Evolutionary conservation across 2,888 invertebrate genomes (phyloP).

Genomic region (Diloba caeruleocephala): DNA sequence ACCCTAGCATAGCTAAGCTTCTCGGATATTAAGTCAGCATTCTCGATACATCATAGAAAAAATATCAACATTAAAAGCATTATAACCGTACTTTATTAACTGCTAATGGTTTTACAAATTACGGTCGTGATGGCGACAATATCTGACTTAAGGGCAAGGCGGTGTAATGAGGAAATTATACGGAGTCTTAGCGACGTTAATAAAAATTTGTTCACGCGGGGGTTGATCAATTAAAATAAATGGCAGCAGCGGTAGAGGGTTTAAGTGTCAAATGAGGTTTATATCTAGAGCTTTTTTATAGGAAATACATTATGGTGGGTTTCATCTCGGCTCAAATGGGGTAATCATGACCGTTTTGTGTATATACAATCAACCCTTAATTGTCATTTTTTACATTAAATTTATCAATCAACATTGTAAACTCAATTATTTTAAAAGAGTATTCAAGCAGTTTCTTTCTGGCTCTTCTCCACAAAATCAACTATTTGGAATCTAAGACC

Average conservation of each 20-base stretch:
- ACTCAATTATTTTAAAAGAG: too few species aligned
- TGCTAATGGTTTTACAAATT: slow-evolving; percentile 72
- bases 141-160: slow-evolving; percentile 71
- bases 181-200: slow-evolving; percentile 83
- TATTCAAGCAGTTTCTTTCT: too few species aligned
- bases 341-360: too few species aligned
- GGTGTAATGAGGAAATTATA: slow-evolving; percentile 85
- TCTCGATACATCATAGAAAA: slow-evolving; percentile 21
- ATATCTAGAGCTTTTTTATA: slow-evolving; percentile 5
- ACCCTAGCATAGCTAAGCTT: too few species aligned
- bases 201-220: slow-evolving; percentile 83
- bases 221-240: slow-evolving; percentile 73
- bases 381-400: too few species aligned
- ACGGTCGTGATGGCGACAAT: slow-evolving; percentile 66
- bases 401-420: too few species aligned
- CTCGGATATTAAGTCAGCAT: slow-evolving; percentile 10
- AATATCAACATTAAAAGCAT: slow-evolving; percentile 32
- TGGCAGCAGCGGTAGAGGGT: slow-evolving; percentile 48
- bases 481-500: too few species aligned
- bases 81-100: slow-evolving; percentile 61
- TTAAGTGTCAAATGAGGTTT: slow-evolving; percentile 47
- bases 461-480: too few species aligned
- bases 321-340: too few species aligned
- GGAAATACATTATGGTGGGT: too few species aligned
- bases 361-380: too few species aligned